Evolutionary conservation across 2,888 invertebrate genomes (phyloP), one percentile per base, ranked within the genome.

Genomic region (Rotaria magnacalcarata): DNA sequence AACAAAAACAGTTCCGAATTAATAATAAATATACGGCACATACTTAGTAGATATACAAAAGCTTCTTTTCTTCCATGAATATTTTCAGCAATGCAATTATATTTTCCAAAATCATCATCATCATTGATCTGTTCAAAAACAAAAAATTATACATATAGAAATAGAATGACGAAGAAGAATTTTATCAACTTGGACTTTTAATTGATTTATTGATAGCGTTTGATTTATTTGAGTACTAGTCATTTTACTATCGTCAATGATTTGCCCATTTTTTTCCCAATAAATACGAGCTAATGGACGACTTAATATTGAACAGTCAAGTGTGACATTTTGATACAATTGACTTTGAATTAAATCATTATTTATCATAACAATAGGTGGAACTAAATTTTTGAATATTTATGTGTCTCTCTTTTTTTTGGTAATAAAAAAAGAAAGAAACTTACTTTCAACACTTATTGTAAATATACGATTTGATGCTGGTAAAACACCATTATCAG

Each of bases 401-500:
- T 14, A 8, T 52, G 11, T 50, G 0, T 8, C 0, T 4, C 10
- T 11, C 14, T 50, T 11, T 50, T 50, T 11, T 50, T 50, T 14
- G 50, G 1, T 50, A 14, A 11, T 50, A 50, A 50, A 50, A 50
- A 50, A 50, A 52, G 14, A 16, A 3, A 52, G 3, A 54, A 6
- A 84, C 43, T 85, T 86, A 85, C 86, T 85, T 85, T 75, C 50
- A 34, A 86, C 60, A 84, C 80, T 80, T 10, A 86, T 52, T 43
- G 74, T 85, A 60, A 86, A 86, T n/a, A 56, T 85, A 85, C 85
- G 58, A 56, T 85, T 86, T 19, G 85, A 75, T 19, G 86, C 85
- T n/a, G 86, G 86, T 75, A 84, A 34, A 75, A 86, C 85, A 19
- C 86, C 86, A 84, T 86, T 86, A 27, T 85, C 85, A 50, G 86